Percentiles rank a stretch among this genome's conserved stretches.
These are phyloP conservation scores for Atta texana DNA, from an alignment of 1,140 invertebrate species.

Conservation along the genomic window DNA sequence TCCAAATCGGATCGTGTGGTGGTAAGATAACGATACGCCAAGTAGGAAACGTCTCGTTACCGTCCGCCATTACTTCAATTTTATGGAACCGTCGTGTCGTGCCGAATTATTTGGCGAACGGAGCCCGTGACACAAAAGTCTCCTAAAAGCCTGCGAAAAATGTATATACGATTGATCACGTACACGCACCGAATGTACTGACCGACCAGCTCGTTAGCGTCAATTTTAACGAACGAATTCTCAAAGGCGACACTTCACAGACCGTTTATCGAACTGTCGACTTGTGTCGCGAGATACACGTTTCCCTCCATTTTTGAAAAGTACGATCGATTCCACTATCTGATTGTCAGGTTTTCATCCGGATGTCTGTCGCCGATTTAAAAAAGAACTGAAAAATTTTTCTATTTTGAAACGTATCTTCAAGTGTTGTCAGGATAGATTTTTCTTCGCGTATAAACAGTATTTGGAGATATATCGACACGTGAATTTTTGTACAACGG, in stretches of 20 bases:
- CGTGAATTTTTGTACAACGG: not conserved
- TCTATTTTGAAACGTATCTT: not conserved
- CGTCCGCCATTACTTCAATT: constrained; percentile 81
- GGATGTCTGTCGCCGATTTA: not conserved
- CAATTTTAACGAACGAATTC: constrained; percentile 30
- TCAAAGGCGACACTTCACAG: not conserved
- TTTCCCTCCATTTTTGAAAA: not conserved
- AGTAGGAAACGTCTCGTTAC: constrained; percentile 84
- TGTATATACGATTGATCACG: constrained; percentile 12
- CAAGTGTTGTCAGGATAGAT: too few species aligned
- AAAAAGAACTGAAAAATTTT: not conserved
- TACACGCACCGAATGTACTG: not conserved
- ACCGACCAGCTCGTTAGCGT: constrained; percentile 15
- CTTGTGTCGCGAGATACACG: not conserved
- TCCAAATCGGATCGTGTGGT: constrained; percentile 56
- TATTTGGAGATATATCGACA: not conserved
- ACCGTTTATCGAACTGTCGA: not conserved
- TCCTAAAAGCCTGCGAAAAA: not conserved
- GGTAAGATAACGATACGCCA: constrained; percentile 68
- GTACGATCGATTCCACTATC: not conserved
- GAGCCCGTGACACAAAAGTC: constrained; percentile 20
- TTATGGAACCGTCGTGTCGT: constrained; percentile 71
- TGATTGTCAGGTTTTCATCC: not conserved
- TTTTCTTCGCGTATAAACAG: not conserved
- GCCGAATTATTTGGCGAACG: constrained; percentile 64